phyloP scores from a whole-genome alignment of 2,888 invertebrate genomes.

The Deroplatys truncata region DNA sequence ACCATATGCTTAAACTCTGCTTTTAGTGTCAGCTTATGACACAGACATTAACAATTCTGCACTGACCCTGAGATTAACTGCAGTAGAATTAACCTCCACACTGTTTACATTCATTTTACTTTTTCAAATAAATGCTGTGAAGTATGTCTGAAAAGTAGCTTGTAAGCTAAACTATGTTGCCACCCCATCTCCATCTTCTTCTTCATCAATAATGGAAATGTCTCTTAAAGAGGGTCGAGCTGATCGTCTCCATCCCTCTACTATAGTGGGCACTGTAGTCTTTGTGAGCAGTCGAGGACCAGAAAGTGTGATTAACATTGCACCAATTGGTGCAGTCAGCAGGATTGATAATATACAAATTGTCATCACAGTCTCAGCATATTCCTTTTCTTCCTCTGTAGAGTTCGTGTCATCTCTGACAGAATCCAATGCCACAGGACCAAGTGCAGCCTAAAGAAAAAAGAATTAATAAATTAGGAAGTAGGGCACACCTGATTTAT shows the following conservation, averaged over 20 bases:
- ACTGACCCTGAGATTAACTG: not conserved
- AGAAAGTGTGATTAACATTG: conserved; percentile 73
- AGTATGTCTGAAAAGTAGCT: not conserved
- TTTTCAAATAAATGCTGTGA: not conserved
- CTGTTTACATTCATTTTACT: not conserved
- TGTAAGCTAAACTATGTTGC: conserved; percentile 1
- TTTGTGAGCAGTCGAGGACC: conserved; percentile 75
- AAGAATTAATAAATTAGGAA: no score
- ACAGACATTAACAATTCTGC: no score
- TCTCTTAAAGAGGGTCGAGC: conserved; percentile 80
- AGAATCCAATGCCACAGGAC: conserved; percentile 69
- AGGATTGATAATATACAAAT: conserved; percentile 78
- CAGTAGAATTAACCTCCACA: not conserved
- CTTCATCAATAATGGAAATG: conserved; percentile 82
- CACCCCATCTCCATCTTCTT: conserved; percentile 55
- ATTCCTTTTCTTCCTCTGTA: conserved; percentile 8
- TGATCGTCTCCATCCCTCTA: conserved; percentile 70
- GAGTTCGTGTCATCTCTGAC: conserved; percentile 43
- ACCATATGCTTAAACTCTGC: not conserved
- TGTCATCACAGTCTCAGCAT: conserved; percentile 66
- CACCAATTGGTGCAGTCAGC: conserved; percentile 79
- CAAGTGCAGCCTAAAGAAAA: conserved; percentile 67
- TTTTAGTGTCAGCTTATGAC: no score
- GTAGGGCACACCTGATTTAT: no score
- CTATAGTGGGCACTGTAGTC: conserved; percentile 52